Base-by-base conservation (phyloP, 1,140 invertebrate species). In the Dendrolimus punctatus region DNA sequence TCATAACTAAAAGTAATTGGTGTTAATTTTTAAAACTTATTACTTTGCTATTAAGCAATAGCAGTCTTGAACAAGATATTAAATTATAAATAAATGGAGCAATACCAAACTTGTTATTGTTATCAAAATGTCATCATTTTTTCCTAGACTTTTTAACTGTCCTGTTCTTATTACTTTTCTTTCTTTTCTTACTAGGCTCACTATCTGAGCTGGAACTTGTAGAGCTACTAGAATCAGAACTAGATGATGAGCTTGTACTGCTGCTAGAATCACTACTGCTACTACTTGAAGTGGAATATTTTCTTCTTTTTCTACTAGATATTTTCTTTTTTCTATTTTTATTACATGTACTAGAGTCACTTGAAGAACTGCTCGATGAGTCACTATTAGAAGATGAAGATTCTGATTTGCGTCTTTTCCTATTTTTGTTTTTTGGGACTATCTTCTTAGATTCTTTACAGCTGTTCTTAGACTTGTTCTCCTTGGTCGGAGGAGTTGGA, bases 341-440 rank as follows among this genome's bases (percentile, higher is more conserved):
- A 9, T 76, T 77, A 68, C 77, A 82, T 39, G 78, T 74, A 56
- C 69, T 81, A 38, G 74, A 69, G 10, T 74, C 73, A 64, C 66
- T 79, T 5, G 80, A 77, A 44, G 74, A 70, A 62, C 70, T 81
- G 8, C 68, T 60, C 10, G 80, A 75, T 38, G 78, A 75, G 6
- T 66, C 64, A 64, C 61, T 73, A 39, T 79, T 75, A 41, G 77
- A 76, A 50, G 73, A 73, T 58, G 80, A 79, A 23, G 74, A 76
- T 39, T 78, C 82, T 5, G 47, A 59, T 62, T 80, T 76, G 49
- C 68, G 68, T 47, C 71, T 76, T 41, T 68, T 76, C 62, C 76
- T 80, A 7, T 6, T 53, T 7, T 47, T 52, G 39, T 36, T 50
- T 45, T 45, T 53, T 53, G 59, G 64, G 42, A 45, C 52, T 23